These are phyloP conservation scores for Botrylloides violaceus DNA, from an alignment of 23 tunicate genomes.

Conservation along the genomic window DNA sequence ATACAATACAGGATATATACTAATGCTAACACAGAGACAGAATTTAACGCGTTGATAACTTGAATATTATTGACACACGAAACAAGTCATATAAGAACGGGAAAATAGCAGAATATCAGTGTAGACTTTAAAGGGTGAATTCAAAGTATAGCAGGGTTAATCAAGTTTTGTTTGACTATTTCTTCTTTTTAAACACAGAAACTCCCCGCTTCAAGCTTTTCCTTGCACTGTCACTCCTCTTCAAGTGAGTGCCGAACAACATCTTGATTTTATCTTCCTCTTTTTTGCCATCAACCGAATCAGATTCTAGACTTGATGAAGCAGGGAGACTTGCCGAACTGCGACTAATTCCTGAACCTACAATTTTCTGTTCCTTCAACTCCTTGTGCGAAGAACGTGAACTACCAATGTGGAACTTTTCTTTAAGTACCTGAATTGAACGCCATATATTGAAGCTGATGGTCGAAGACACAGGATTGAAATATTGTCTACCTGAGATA, in stretches of 20 bases:
- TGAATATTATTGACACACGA: too few relatives aligned
- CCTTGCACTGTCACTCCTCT: constrained; percentile 42
- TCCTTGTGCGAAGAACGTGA: constrained; percentile 16
- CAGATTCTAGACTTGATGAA: constrained; percentile 7
- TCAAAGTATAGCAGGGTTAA: too few relatives aligned
- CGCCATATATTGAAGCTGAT: background rate
- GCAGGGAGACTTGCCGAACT: constrained; percentile 6
- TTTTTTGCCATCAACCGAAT: constrained; percentile 24
- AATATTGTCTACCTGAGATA: constrained; percentile 73
- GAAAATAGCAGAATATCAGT: too few relatives aligned
- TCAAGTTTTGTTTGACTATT: constrained; percentile 19
- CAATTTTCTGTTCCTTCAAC: background rate
- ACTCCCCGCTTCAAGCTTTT: constrained; percentile 16
- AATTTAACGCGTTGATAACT: too few relatives aligned
- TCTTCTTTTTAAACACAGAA: constrained; percentile 29
- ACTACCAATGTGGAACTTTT: constrained; percentile 51
- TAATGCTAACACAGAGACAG: too few relatives aligned
- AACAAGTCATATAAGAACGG: too few relatives aligned
- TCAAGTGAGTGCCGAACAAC: constrained; percentile 61
- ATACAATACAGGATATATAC: too few relatives aligned
- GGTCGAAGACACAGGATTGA: background rate
- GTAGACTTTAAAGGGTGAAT: too few relatives aligned
- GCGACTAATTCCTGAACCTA: background rate
- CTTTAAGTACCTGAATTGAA: constrained; percentile 75
- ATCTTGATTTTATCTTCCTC: constrained; percentile 51